Conservation (phyloP, 2,113 vertebrate species). For the Tauraco erythrolophus region DNA sequence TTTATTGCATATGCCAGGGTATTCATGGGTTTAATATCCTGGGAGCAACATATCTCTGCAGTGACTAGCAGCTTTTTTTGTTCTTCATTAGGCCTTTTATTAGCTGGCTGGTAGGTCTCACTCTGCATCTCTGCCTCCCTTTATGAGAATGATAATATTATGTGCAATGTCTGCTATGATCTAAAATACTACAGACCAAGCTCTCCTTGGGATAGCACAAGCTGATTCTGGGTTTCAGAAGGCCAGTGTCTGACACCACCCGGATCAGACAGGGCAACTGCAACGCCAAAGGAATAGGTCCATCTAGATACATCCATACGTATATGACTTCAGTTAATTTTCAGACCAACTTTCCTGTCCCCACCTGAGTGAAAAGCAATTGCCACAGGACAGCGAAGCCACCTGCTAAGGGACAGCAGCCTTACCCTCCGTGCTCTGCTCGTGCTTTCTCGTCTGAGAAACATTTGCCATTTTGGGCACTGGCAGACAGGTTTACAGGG, state of each 20-base stretch:
- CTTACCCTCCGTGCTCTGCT: background rate
- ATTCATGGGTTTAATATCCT: slow-evolving; percentile 61
- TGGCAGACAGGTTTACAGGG: background rate
- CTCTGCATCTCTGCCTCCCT: background rate
- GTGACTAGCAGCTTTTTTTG: background rate
- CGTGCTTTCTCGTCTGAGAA: fast-evolving
- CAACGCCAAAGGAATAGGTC: background rate
- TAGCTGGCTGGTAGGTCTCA: slow-evolving; percentile 10
- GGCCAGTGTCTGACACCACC: background rate
- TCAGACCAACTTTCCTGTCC: background rate
- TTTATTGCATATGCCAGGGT: background rate
- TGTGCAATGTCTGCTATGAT: background rate
- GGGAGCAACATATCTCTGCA: slow-evolving; percentile 22
- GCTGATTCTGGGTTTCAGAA: background rate
- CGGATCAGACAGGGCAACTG: background rate
- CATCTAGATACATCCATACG: background rate
- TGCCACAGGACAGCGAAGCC: background rate
- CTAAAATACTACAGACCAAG: background rate
- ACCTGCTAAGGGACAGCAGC: background rate
- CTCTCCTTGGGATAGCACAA: background rate
- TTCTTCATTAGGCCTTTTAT: slow-evolving; percentile 33
- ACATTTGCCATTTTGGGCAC: fast-evolving
- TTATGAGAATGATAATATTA: background rate
- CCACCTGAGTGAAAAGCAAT: background rate
- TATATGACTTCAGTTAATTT: background rate